A percentile compares a stretch with the other conserved stretches of the same genome.
Evolutionary conservation across 2,113 vertebrate species (phyloP).

Genomic region (Alexandromys fortis): DNA sequence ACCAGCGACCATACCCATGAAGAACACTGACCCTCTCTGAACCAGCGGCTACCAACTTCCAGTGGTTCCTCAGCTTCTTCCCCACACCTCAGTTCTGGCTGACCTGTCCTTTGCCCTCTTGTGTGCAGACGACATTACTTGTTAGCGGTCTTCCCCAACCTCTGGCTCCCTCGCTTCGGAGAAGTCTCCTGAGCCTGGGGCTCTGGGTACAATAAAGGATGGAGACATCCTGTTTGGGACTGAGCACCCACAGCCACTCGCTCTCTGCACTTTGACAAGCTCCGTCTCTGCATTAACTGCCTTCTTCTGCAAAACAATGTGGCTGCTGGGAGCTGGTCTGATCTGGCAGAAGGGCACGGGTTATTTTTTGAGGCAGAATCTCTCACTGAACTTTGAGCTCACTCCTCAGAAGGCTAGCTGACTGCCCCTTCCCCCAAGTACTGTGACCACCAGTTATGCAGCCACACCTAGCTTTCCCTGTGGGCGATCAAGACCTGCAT

Average conservation of each 20-base stretch:
- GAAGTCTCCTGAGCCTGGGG: not conserved
- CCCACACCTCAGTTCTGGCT: no score
- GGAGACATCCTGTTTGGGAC: not conserved
- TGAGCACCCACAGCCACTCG: not conserved
- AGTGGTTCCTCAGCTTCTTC: not conserved
- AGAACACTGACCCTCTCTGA: not conserved
- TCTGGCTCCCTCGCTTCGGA: not conserved
- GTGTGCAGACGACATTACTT: not conserved
- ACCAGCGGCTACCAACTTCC: not conserved
- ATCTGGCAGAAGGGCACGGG: no score
- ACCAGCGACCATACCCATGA: not conserved
- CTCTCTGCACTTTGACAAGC: not conserved
- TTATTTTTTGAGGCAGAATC: not conserved
- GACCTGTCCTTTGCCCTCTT: not conserved
- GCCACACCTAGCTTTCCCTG: not conserved
- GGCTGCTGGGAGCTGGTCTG: not conserved
- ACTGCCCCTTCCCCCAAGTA: not conserved
- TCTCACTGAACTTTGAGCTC: not conserved
- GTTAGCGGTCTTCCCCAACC: not conserved
- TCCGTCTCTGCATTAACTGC: not conserved
- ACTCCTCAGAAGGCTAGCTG: not conserved
- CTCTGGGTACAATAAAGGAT: not conserved
- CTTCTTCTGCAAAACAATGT: no score
- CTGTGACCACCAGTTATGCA: no score
- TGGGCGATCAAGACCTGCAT: not conserved